Conservation (phyloP, 2,888 invertebrate genomes). For the Tipula confusa region DNA sequence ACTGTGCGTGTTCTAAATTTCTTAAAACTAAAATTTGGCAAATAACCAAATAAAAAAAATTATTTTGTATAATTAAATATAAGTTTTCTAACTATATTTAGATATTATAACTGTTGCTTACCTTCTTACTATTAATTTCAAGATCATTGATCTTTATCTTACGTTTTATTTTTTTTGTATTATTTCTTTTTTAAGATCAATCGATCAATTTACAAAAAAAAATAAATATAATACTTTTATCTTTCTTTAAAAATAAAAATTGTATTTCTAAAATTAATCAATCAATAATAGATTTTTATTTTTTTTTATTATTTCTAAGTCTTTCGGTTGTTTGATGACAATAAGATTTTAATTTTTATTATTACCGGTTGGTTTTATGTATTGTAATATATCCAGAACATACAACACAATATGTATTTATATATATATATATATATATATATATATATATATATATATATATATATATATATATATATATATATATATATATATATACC, state of each 20-base stretch:
- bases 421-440: too few species aligned
- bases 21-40: not conserved
- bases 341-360: constrained; percentile 25
- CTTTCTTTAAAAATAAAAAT: not conserved
- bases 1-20: constrained; percentile 12
- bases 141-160: constrained; percentile 20
- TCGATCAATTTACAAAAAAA: constrained; percentile 8
- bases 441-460: not conserved
- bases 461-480: not conserved
- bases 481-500: not conserved
- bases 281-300: constrained; percentile 3
- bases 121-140: constrained; percentile 20
- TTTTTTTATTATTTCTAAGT: not conserved
- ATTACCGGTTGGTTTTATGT: not conserved
- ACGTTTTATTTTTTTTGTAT: not conserved
- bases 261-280: not conserved
- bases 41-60: not conserved
- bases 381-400: not conserved
- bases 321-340: not conserved
- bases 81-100: not conserved
- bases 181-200: constrained; percentile 9
- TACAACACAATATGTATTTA: not conserved
- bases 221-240: constrained; percentile 4
- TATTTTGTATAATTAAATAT: not conserved
- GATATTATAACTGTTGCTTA: not conserved